Base-by-base conservation (phyloP, 2,113 vertebrate genomes). In the Piprites chloris region DNA sequence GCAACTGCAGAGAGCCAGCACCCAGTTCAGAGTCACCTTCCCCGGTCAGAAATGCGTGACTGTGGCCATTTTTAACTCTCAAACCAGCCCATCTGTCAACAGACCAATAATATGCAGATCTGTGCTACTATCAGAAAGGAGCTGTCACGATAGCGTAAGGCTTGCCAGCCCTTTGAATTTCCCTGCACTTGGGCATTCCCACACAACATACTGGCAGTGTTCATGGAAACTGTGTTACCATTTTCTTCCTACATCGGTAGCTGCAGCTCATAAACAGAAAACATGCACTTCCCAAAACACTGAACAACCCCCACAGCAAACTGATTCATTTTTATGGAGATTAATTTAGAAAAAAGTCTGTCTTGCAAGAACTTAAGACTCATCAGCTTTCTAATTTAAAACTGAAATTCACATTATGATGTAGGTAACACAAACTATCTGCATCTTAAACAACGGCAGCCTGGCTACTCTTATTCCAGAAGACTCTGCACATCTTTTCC, bases 81-180 rank as follows among this genome's bases (percentile, higher is more conserved):
- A 56, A 77, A 86, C 12, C 4, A 84, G n/a, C 21, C 30, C 32
- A 44, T 18, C 9, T 59, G 27, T 35, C 62, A 92, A 61, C 42
- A 77, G 33, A 33, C 28, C 33, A 46, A 6, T 22, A 11, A 32
- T 35, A 61, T 0, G 6, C 22, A 88, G 37, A 68, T 14, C 9
- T 5, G 9, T 41, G n/a, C 37, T 67, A 14, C 88, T 65, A 35
- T 39, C 37, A 75, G 35, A 82, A 82, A 82, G 37, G 13, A 81
- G 22, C 10, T 63, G 52, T 58, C 61, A 67, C 2, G 0, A 42
- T 22, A 79, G 15, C 0, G 2, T 28, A 73, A 53, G 8, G 4
- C 22, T 80, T 95, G 86, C 44, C 62, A 79, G 1, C 11, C 28
- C 24, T 52, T 52, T 9, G 2, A 59, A 67, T 71, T 55, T 55